Percentiles rank a stretch among this genome's conserved stretches.
Evolutionary conservation across 2,113 vertebrate species (phyloP).

Genomic region (Nerophis lumbriciformis): DNA sequence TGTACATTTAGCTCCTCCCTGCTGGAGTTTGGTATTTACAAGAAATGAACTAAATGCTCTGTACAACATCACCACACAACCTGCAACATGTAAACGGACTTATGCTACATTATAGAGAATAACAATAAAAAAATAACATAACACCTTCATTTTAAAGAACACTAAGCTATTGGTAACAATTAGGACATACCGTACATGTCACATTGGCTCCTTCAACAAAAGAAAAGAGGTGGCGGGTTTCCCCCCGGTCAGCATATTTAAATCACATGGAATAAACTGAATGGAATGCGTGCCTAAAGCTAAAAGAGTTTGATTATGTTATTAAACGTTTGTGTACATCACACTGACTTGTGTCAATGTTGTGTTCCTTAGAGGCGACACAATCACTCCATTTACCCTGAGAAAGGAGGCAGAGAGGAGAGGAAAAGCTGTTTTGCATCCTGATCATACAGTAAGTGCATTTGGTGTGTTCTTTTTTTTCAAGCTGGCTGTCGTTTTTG

Average conservation of each 20-base stretch:
- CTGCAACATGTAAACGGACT: conserved; percentile 60
- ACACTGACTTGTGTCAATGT: not conserved
- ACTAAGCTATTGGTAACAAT: conserved; percentile 34
- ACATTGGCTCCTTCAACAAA: conserved; percentile 38
- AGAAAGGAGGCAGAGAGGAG: conserved; percentile 39
- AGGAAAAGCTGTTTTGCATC: conserved; percentile 23
- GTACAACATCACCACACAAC: conserved; percentile 44
- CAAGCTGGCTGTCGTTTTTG: conserved; percentile 1
- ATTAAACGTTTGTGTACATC: no score
- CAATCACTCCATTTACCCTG: conserved; percentile 46
- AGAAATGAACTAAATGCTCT: conserved; percentile 16
- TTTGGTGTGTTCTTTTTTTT: not conserved
- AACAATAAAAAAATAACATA: conserved; percentile 41
- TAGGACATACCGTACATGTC: conserved; percentile 5
- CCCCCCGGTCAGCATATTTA: not conserved
- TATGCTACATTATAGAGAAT: conserved; percentile 53
- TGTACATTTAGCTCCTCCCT: conserved; percentile 14
- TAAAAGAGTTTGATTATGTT: no score
- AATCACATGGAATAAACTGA: not conserved
- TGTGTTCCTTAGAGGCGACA: conserved; percentile 12
- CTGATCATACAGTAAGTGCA: conserved; percentile 5
- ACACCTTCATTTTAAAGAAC: conserved; percentile 67
- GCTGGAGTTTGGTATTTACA: conserved; percentile 45
- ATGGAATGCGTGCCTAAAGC: no score
- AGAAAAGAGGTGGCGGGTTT: not conserved